These are phyloP conservation scores for Automeris io DNA, from an alignment of 2,888 invertebrate species.

Conservation along the genomic window DNA sequence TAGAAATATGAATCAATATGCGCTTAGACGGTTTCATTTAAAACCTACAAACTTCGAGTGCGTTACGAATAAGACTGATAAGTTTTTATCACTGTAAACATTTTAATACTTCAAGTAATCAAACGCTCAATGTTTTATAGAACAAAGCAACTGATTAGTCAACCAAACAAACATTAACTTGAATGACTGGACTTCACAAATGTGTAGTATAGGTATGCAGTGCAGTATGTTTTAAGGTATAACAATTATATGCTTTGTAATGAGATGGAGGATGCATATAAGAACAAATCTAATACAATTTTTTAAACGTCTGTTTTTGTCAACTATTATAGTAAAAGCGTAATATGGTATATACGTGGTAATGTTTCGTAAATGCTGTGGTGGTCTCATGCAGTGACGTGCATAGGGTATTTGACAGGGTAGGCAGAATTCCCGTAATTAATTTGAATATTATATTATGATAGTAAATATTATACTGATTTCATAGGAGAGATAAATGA, in stretches of 20 bases:
- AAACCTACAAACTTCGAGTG: slow-evolving; percentile 21
- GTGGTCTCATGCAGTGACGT: too few species aligned
- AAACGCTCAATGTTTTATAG: slow-evolving; percentile 7
- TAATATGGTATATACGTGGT: too few species aligned
- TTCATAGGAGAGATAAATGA: too few species aligned
- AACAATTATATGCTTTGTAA: not conserved
- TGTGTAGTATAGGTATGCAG: not conserved
- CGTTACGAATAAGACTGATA: slow-evolving; percentile 35
- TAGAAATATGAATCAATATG: not conserved
- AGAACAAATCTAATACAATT: too few species aligned
- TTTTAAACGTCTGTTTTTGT: too few species aligned
- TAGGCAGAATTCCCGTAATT: too few species aligned
- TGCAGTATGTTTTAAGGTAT: not conserved
- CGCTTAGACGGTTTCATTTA: not conserved
- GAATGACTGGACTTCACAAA: slow-evolving; percentile 1
- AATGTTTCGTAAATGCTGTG: too few species aligned
- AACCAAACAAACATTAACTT: slow-evolving; percentile 3
- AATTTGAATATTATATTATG: too few species aligned
- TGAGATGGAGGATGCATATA: too few species aligned
- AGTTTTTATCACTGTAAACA: slow-evolving; percentile 19
- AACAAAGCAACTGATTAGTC: slow-evolving; percentile 6
- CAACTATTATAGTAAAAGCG: too few species aligned
- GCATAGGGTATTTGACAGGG: too few species aligned
- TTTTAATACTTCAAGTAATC: slow-evolving; percentile 14
- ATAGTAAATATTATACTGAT: too few species aligned